Base-by-base conservation (phyloP, 2,797 vertebrate species). In the Crenichthys baileyi region DNA sequence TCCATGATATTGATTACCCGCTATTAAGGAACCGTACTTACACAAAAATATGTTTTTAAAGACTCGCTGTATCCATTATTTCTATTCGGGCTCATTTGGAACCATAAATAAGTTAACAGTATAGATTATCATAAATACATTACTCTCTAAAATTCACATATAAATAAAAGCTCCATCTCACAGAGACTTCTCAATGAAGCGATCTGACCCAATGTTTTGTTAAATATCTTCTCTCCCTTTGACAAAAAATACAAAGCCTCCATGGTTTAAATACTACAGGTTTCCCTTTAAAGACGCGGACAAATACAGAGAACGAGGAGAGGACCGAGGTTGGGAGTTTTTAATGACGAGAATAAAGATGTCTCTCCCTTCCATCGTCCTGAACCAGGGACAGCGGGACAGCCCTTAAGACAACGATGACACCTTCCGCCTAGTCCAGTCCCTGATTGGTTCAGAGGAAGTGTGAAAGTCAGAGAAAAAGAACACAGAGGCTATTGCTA, bases 101-200 rank as follows among this genome's bases (percentile, higher is more conserved):
- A 89, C 70, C 90, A 88, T 88, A 86, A 92, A 94, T 93, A 93
- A 93, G 83, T 94, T 93, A 95, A 93, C 75, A 90, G 92, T 89
- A 92, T 90, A 94, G 88, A 90, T 93, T 82, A 90, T 90, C 81
- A 93, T 94, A 93, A 94, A 93, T 92, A 91, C 79, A 89, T 85
- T 82, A 92, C 83, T 87, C 88, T 93, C 91, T 89, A 93, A 92
- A 93, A 90, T 91, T 90, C 89, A 89, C 89, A 93, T 93, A 94
- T 91, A 94, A 93, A 94, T 92, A 93, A 79, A 76, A 80, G 83
- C 83, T 85, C 78, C 73, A 11, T 79, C 83, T 84, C 68, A 84
- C 79, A 83, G 84, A 84, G 80, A 80, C 83, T 77, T 79, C 79
- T 77, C 71, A 44, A 31, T 77, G 71, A 84, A 73, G 80, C 80